phyloP scores from a whole-genome alignment of 2,113 vertebrate genomes.

The Vimba vimba region DNA sequence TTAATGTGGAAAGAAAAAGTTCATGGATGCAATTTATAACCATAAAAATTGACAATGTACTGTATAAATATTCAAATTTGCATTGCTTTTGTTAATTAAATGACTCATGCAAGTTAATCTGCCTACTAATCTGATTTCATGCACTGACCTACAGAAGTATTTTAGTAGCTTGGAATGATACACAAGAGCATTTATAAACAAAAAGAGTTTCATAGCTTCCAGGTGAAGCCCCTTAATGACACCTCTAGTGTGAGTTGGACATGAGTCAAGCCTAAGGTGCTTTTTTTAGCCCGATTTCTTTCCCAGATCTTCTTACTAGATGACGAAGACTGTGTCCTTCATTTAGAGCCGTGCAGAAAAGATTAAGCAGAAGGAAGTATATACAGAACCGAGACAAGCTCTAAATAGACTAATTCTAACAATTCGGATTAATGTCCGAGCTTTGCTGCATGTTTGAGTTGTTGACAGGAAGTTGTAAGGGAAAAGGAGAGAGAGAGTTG shows the following conservation, averaged over 20 bases:
- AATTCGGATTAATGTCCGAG: not conserved
- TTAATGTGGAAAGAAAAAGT: not conserved
- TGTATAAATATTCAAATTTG: not conserved
- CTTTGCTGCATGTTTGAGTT: not conserved
- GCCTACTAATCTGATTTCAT: slow-evolving; percentile 1
- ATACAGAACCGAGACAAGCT: slow-evolving; percentile 14
- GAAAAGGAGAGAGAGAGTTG: not conserved
- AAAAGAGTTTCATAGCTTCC: not conserved
- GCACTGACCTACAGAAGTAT: slow-evolving; percentile 13
- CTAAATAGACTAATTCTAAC: slow-evolving; percentile 17
- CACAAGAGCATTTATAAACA: not conserved
- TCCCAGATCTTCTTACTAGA: slow-evolving; percentile 78
- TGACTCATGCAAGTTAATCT: slow-evolving; percentile 1
- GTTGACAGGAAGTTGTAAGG: not conserved
- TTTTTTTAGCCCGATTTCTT: slow-evolving; percentile 76
- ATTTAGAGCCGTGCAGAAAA: slow-evolving; percentile 69
- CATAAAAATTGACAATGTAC: not conserved
- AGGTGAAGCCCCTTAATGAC: not conserved
- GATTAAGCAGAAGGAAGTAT: slow-evolving; percentile 55
- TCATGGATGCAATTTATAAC: not conserved
- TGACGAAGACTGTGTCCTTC: slow-evolving; percentile 73
- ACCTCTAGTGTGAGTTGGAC: slow-evolving; percentile 43
- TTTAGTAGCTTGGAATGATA: not conserved
- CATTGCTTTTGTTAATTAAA: not conserved
- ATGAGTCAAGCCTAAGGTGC: slow-evolving; percentile 72